phyloP scores from a whole-genome alignment of 2,888 invertebrate genomes.

The Aleiodes leptofemur region DNA sequence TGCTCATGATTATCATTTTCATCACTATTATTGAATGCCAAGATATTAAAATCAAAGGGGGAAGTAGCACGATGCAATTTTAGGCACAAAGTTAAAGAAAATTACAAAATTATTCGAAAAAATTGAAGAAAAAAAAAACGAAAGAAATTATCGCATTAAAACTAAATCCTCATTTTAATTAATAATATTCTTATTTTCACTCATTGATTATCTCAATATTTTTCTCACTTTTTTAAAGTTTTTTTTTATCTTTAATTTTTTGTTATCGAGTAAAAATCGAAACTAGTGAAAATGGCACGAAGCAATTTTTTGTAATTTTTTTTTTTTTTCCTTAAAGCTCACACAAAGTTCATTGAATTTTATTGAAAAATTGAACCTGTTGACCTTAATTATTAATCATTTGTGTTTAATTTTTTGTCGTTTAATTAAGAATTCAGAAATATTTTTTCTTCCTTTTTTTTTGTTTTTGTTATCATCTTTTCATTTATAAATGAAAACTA shows the following conservation, averaged over 20 bases:
- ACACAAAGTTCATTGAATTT: slow-evolving; percentile 24
- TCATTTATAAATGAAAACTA: slow-evolving; percentile 17
- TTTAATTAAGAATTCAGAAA: slow-evolving; percentile 3
- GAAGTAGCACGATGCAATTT: slow-evolving; percentile 41
- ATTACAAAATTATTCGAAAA: slow-evolving; percentile 29
- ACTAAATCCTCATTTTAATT: slow-evolving; percentile 28
- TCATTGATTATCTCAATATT: neutral
- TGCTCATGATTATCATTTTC: slow-evolving; percentile 7
- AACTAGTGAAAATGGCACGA: slow-evolving; percentile 61
- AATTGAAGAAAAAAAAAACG: neutral
- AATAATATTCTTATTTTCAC: slow-evolving; percentile 7
- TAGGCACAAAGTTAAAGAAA: slow-evolving; percentile 40
- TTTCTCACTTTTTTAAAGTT: slow-evolving; percentile 2
- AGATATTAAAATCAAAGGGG: slow-evolving; percentile 14
- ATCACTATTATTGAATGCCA: slow-evolving; percentile 38
- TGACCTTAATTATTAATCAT: slow-evolving; percentile 30
- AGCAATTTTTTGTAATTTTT: slow-evolving; percentile 54
- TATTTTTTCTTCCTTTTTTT: slow-evolving; percentile 9
- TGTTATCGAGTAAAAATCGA: slow-evolving; percentile 38
- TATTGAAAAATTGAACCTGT: slow-evolving; percentile 13
- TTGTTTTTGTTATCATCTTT: neutral
- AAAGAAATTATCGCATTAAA: slow-evolving; percentile 49
- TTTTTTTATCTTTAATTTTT: neutral
- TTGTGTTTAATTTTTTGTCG: slow-evolving; percentile 30
- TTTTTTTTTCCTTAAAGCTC: slow-evolving; percentile 29